Conservation (phyloP, 2,113 vertebrate genomes). For the Chroicocephalus ridibundus region DNA sequence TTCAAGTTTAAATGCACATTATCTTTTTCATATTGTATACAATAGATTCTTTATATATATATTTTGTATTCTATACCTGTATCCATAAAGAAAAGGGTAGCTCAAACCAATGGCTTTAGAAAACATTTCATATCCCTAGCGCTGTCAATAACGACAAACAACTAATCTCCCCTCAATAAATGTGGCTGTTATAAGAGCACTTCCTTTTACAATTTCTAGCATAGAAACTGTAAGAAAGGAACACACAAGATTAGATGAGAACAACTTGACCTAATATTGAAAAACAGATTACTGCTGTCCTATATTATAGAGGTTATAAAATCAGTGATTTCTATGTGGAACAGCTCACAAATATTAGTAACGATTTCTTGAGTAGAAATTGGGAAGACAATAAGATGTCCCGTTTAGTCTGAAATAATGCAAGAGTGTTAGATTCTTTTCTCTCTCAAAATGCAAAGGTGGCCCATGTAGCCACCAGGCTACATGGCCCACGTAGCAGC, state of each 20-base stretch:
- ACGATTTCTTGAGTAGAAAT: conserved; percentile 12
- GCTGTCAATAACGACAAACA: conserved; percentile 31
- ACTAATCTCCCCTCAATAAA: conserved; percentile 33
- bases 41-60: background rate
- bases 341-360: conserved; percentile 20
- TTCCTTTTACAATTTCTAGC: conserved; percentile 22
- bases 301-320: conserved; percentile 36
- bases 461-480: background rate
- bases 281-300: conserved; percentile 46
- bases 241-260: conserved; percentile 26
- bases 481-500: conserved; percentile 20
- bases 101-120: background rate
- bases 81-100: background rate
- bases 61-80: background rate
- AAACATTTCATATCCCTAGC: conserved; percentile 21
- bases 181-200: background rate
- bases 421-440: background rate
- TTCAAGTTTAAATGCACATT: conserved; percentile 19
- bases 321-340: conserved; percentile 13
- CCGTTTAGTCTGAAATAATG: background rate
- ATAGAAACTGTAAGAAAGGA: conserved; percentile 19
- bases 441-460: conserved; percentile 17
- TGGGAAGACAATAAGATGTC: conserved; percentile 19
- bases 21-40: background rate
- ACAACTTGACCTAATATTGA: conserved; percentile 47